Evolutionary conservation across 2,797 vertebrate genomes (phyloP).

Genomic region (Falco columbarius): DNA sequence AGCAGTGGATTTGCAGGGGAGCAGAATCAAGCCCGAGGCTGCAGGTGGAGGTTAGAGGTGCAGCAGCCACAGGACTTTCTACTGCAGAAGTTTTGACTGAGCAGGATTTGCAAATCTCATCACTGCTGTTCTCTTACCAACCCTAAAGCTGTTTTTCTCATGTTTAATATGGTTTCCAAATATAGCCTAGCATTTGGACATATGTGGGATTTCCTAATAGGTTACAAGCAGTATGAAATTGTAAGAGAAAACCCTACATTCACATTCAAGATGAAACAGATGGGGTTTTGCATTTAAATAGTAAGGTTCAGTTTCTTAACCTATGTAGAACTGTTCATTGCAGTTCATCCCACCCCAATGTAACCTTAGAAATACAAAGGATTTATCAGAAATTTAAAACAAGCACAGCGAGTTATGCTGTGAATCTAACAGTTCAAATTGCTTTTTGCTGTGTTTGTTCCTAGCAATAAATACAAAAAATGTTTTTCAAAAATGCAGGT

Average conservation of each 20-base stretch:
- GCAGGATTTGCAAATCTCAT: neutral
- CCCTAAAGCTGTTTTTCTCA: neutral
- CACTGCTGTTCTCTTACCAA: neutral
- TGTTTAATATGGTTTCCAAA: neutral
- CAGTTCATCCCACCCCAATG: neutral
- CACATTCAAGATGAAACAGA: neutral
- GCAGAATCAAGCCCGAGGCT: neutral
- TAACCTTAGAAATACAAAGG: neutral
- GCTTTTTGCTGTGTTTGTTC: neutral
- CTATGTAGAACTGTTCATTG: rapidly evolving
- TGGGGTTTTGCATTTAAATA: neutral
- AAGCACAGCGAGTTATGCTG: neutral
- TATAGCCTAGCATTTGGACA: neutral
- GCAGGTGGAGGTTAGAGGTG: neutral
- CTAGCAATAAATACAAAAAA: neutral
- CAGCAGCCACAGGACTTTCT: neutral
- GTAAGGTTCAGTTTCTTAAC: neutral
- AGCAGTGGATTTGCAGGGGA: neutral
- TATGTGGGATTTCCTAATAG: neutral
- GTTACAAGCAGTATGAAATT: neutral
- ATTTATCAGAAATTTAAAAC: neutral
- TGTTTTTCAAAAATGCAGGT: neutral
- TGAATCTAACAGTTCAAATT: neutral
- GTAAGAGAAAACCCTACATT: neutral
- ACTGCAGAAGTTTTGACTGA: neutral